Conservation (phyloP, 2,888 invertebrate genomes). For the Tetragonula carbonaria region DNA sequence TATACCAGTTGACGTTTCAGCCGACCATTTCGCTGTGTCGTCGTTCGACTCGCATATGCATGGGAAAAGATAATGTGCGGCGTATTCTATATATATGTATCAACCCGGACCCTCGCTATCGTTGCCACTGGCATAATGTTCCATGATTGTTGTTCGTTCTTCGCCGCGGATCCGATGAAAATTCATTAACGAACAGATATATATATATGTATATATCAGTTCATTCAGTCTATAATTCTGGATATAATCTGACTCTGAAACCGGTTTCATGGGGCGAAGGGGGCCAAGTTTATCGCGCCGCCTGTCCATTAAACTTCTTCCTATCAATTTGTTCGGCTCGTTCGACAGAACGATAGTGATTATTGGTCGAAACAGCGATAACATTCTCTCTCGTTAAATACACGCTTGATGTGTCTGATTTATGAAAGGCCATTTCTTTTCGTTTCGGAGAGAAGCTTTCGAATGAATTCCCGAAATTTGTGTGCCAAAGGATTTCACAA, state of each 20-base stretch:
- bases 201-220: background rate
- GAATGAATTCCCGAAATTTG: too few relatives aligned
- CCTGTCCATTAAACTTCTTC: background rate
- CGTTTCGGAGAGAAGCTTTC: too few relatives aligned
- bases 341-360: background rate
- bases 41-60: background rate
- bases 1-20: background rate
- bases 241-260: conserved; percentile 30
- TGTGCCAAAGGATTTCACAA: too few relatives aligned
- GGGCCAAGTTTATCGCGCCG: background rate
- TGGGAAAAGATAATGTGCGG: conserved; percentile 42
- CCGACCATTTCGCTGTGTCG: too few relatives aligned
- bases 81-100: background rate
- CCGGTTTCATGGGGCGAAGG: background rate
- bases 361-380: background rate
- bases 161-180: conserved; percentile 42
- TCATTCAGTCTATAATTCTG: conserved; percentile 51
- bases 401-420: too few relatives aligned
- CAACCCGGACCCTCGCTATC: background rate
- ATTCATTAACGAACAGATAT: conserved; percentile 53
- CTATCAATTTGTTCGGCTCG: background rate
- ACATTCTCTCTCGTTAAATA: too few relatives aligned
- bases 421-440: background rate
- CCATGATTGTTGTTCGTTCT: conserved; percentile 50
- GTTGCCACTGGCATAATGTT: background rate